Conservation (phyloP, 2,888 invertebrate species). For the Sinodicranocentrus sp. region DNA sequence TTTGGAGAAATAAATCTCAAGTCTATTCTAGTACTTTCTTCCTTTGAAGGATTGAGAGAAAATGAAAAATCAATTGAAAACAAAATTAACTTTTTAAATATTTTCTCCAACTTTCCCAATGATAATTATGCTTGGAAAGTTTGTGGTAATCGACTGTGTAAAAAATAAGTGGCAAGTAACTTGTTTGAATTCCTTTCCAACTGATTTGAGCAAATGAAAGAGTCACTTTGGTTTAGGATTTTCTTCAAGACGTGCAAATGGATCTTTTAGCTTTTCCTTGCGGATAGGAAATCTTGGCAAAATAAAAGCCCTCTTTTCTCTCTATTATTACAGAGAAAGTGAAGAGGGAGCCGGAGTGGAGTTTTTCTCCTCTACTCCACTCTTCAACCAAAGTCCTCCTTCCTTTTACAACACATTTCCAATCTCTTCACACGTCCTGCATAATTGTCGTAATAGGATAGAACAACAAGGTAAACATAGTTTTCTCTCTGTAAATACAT, state of each 20-base stretch:
- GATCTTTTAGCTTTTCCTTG: neutral
- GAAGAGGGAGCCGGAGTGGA: neutral
- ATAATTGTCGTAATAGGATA: constrained; percentile 45
- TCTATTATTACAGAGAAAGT: neutral
- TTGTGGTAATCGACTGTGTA: neutral
- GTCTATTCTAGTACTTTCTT: too few species aligned
- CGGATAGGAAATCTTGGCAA: neutral
- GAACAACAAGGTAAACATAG: constrained; percentile 14
- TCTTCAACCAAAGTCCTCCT: neutral
- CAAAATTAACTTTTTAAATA: neutral
- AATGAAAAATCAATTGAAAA: neutral
- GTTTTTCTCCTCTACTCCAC: neutral
- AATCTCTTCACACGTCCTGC: constrained; percentile 10
- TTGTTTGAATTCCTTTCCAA: neutral
- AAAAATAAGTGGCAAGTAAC: too few species aligned
- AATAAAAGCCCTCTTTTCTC: neutral
- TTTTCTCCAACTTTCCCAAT: neutral
- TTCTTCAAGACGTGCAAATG: neutral
- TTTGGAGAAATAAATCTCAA: too few species aligned
- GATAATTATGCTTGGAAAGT: neutral
- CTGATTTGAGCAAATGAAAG: neutral
- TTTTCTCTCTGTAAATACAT: neutral
- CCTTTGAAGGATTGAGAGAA: neutral
- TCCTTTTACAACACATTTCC: neutral
- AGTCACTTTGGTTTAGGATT: neutral